Evolutionary conservation across 2,888 invertebrate species (phyloP).

Genomic region (Phragmatobia fuliginosa): DNA sequence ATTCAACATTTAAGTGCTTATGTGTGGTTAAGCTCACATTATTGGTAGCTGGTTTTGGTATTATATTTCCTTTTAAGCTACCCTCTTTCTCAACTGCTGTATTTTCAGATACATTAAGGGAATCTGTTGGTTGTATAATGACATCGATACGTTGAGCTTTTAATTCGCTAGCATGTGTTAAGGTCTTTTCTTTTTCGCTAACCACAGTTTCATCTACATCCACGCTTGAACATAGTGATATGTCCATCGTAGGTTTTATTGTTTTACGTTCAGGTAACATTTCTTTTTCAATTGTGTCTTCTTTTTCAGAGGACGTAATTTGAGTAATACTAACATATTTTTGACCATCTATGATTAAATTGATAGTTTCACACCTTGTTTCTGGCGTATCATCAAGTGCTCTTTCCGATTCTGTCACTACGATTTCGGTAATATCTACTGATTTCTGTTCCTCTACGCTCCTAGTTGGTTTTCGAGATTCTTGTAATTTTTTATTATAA

Average conservation of each 20-base stretch:
- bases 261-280: slow-evolving; percentile 49
- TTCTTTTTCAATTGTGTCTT: slow-evolving; percentile 44
- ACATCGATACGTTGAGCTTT: slow-evolving; percentile 71
- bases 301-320: slow-evolving; percentile 75
- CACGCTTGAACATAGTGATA: slow-evolving; percentile 54
- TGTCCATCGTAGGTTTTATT: slow-evolving; percentile 55
- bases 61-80: slow-evolving; percentile 43
- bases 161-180: slow-evolving; percentile 49
- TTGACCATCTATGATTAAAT: slow-evolving; percentile 69
- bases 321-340: slow-evolving; percentile 73
- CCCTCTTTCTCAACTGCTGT: slow-evolving; percentile 66
- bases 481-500: slow-evolving; percentile 44
- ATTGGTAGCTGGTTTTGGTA: slow-evolving; percentile 53
- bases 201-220: slow-evolving; percentile 63
- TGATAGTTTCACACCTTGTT: slow-evolving; percentile 57
- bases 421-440: slow-evolving; percentile 66
- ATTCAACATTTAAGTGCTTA: slow-evolving; percentile 65
- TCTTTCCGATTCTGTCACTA: slow-evolving; percentile 64
- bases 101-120: slow-evolving; percentile 65
- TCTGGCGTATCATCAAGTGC: slow-evolving; percentile 42
- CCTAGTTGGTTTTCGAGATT: slow-evolving; percentile 47
- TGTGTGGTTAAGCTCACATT: slow-evolving; percentile 56
- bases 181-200: slow-evolving; percentile 61
- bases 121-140: slow-evolving; percentile 73
- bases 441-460: slow-evolving; percentile 65